Evolutionary conservation across 2,888 invertebrate genomes (phyloP).

Genomic region (Drosophila percnosoma): DNA sequence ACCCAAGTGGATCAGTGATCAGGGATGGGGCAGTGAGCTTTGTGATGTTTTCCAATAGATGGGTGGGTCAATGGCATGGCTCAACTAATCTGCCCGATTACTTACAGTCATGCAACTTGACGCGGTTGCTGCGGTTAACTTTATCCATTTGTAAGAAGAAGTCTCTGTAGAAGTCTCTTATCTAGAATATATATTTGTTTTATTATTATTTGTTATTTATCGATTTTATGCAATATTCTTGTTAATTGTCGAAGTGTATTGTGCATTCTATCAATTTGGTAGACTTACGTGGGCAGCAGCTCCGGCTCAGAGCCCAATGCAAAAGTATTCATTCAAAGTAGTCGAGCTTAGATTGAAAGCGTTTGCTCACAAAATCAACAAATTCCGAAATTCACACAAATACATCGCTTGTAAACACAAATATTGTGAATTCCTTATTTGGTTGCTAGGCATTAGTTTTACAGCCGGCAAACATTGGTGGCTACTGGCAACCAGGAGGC

Average conservation of each 20-base stretch:
- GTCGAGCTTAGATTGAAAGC: slow-evolving; percentile 2
- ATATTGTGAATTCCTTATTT: slow-evolving; percentile 15
- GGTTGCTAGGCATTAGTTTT: slow-evolving; percentile 39
- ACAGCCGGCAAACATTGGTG: slow-evolving; percentile 9
- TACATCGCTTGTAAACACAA: slow-evolving; percentile 20
- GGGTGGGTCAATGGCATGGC: background rate
- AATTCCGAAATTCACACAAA: slow-evolving; percentile 36
- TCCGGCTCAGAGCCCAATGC: background rate
- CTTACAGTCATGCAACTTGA: slow-evolving; percentile 19
- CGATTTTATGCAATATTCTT: background rate
- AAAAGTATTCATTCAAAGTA: background rate
- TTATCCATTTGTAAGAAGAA: slow-evolving; percentile 33
- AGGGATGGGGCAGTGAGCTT: background rate
- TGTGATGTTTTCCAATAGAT: background rate
- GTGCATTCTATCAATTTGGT: background rate
- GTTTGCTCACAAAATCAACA: slow-evolving; percentile 23
- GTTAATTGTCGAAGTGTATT: background rate
- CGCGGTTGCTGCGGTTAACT: slow-evolving; percentile 43
- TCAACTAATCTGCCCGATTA: background rate
- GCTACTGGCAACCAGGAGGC: slow-evolving; percentile 17
- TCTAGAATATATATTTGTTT: background rate
- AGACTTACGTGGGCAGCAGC: background rate
- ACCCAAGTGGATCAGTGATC: slow-evolving; percentile 6
- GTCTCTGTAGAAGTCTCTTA: background rate
- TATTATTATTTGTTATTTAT: background rate